Percentiles rank a stretch among this genome's conserved stretches.
Evolutionary conservation across 2,797 vertebrate species (phyloP).

Genomic region (Gambusia yucatana): DNA sequence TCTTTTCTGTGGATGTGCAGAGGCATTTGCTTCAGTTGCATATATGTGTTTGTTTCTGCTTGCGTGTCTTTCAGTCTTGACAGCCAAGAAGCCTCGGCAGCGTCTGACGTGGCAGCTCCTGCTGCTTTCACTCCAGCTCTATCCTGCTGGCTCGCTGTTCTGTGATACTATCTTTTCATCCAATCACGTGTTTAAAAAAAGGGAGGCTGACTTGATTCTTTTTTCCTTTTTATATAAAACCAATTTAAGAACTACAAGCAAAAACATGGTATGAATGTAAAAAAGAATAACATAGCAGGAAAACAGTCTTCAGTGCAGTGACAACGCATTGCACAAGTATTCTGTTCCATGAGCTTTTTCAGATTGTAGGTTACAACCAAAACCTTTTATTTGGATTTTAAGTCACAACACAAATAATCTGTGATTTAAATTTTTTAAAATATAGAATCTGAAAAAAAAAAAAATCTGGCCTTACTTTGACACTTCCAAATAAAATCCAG

Average conservation of each 20-base stretch:
- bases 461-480: not conserved
- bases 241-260: slow-evolving; percentile 36
- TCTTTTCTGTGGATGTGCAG: slow-evolving; percentile 25
- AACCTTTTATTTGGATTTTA: not conserved
- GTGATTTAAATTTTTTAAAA: not conserved
- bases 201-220: slow-evolving; percentile 55
- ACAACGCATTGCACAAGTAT: not conserved
- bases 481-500: not conserved
- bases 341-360: not conserved
- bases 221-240: slow-evolving; percentile 38
- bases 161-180: slow-evolving; percentile 76
- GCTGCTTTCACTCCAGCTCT: slow-evolving; percentile 71
- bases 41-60: slow-evolving; percentile 42
- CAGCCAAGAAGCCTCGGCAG: slow-evolving; percentile 77
- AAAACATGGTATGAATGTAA: slow-evolving; percentile 32
- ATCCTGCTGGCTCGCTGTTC: slow-evolving; percentile 71
- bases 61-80: slow-evolving; percentile 59
- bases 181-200: slow-evolving; percentile 73
- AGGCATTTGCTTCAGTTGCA: slow-evolving; percentile 31
- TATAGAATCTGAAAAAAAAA: not conserved
- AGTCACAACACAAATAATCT: not conserved
- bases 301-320: slow-evolving; percentile 21
- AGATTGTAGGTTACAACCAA: not conserved
- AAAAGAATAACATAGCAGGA: not conserved
- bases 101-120: slow-evolving; percentile 80